Base-by-base conservation (phyloP, 2,797 vertebrate genomes). In the Gephyroberyx darwinii region DNA sequence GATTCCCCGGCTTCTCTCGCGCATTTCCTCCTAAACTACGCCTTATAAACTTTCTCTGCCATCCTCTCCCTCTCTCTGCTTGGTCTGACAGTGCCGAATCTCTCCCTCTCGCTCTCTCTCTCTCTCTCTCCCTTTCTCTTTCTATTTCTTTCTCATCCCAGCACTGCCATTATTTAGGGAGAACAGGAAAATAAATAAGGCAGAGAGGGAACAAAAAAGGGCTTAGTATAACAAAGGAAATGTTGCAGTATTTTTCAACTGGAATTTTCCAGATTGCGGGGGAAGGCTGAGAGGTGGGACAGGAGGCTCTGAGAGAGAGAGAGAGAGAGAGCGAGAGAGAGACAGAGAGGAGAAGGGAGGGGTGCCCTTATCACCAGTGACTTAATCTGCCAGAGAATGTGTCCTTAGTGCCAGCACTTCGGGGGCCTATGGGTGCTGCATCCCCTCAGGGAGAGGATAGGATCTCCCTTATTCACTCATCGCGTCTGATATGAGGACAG, bases 1-100 rank as follows among this genome's bases (percentile, higher is more conserved):
- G 93, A 95, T 93, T 95, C 93, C 88, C 89, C 87, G 84, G 89
- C 91, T 93, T 90, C 92, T 93, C 91, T 91, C 92, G 89, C 91
- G 81, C 91, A 90, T 90, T 93, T 91, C 84, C 87, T 89, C 88
- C 91, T 84, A 93, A 93, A 94, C 93, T 92, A 88, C 74, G 89
- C 90, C 90, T 92, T 92, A 91, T 91, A 93, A 93, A 94, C 93
- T 94, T 93, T 94, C 90, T 87, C 88, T 90, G 65, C 82, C 82
- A 73, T 78, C 71, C 84, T 80, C 84, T 82, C 56, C 75, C 75
- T 71, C 81, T 75, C 76, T 80, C 66, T 77, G 66, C 84, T 83
- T 55, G 1, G 71, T 80, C 75, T 82, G 83, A 87, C 86, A 81
- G 79, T 54, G 68, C 80, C 5, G 65, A 71, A 26, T 52, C 69